phyloP scores from a whole-genome alignment of 2,888 invertebrate genomes.

The Hydraecia micacea region DNA sequence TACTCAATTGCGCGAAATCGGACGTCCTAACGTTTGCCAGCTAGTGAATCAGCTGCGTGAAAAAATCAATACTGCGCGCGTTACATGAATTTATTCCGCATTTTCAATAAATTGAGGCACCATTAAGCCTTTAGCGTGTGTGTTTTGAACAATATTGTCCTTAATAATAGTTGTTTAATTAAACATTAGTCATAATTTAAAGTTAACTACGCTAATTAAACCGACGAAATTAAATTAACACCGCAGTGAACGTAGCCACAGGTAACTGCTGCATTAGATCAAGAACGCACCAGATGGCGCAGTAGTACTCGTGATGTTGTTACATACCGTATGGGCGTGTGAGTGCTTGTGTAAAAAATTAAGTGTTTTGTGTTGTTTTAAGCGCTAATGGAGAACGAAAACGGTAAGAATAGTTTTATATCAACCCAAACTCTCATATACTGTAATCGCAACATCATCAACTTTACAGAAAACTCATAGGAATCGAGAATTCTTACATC shows the following conservation, averaged over 20 bases:
- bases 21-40: slow-evolving; percentile 61
- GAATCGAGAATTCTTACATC: slow-evolving; percentile 86
- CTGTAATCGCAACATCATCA: slow-evolving; percentile 70
- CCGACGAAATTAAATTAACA: slow-evolving; percentile 80
- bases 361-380: slow-evolving; percentile 88
- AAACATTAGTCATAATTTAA: slow-evolving; percentile 68
- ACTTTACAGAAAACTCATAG: slow-evolving; percentile 81
- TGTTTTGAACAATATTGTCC: slow-evolving; percentile 32
- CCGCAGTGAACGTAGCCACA: slow-evolving; percentile 80
- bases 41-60: slow-evolving; percentile 84
- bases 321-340: slow-evolving; percentile 89
- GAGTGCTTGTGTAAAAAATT: slow-evolving; percentile 89
- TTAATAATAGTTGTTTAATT: slow-evolving; percentile 61
- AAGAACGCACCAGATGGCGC: slow-evolving; percentile 86
- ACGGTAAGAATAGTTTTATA: slow-evolving; percentile 83
- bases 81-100: slow-evolving; percentile 63
- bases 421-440: slow-evolving; percentile 61
- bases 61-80: slow-evolving; percentile 85
- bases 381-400: slow-evolving; percentile 82
- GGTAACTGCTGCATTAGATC: slow-evolving; percentile 74
- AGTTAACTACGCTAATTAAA: slow-evolving; percentile 69
- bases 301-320: slow-evolving; percentile 89
- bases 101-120: slow-evolving; percentile 46
- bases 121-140: slow-evolving; percentile 28
- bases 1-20: slow-evolving; percentile 80